Evolutionary conservation across 2,888 invertebrate species (phyloP), one percentile per base, ranked within the genome.

Genomic region (Alitta virens): DNA sequence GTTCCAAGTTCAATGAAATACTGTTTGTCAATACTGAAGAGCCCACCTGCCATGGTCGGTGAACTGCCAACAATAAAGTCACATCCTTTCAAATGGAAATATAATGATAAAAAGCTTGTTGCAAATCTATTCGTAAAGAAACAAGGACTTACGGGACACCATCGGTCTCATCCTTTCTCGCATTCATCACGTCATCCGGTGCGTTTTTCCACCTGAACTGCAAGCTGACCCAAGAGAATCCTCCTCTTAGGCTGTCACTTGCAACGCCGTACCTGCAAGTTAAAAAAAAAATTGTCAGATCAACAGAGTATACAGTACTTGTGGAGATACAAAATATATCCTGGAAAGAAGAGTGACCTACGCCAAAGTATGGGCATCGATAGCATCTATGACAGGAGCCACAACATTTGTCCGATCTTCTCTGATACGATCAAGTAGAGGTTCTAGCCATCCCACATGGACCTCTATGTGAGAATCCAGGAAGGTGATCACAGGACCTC

Each of bases 401-500:
- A 91, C 90, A 3, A 81, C 76, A 14, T 64, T 87, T 0, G 87
- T 89, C 14, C 86, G 84, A 56, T 83, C 86, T 57, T 87, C 86
- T 0, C 87, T 83, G n/a, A 97, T 88, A 62, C 90, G 85, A 0
- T 86, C 81, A 7, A 96, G 80, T 2, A 97, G 80, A 0, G 96
- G 96, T 68, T 92, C 88, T 60, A 94, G 51, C 72, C 68, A 68
- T 23, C 72, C 72, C 18, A 64, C 62, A 38, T 94, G 91, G 80
- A 94, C 94, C 83, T 96, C 97, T 84, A 96, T 95, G 82, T 96
- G 96, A 57, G 94, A 95, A 83, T 97, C 97, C 64, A 97, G 87
- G 83, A 94, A 97, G 38, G 96, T 96, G 66, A 97, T 86, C 1
- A 93, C 91, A 0, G 90, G 88, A 0, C 91, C 92, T n/a, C 87